Evolutionary conservation across 2,113 vertebrate species (phyloP), one percentile per base, ranked within the genome.

Genomic region (Neotoma lepida): DNA sequence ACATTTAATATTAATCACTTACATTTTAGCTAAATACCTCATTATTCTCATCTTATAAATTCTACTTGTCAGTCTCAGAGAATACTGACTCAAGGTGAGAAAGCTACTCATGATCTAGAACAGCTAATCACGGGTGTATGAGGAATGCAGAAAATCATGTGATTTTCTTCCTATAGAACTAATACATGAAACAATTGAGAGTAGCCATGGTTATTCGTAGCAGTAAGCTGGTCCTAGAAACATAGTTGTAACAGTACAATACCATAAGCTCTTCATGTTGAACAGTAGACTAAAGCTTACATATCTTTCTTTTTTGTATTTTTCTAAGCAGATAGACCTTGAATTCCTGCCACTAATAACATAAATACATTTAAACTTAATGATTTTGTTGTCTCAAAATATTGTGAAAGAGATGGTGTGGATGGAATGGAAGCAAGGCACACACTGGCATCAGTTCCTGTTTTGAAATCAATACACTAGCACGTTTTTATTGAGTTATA

Each of bases 391-490:
- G 5, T 74, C 68, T 93, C 15, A 90, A 92, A 90, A 78, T 68
- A 63, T 41, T 73, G 20, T 22, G 35, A 56, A 54, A 41, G 17
- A 28, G 15, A n/a, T 46, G 70, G 9, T 70, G 22, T 6, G 9
- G 64, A 64, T 81, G 30, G 92, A 91, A 90, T 64, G 35, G 71
- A 88, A 94, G 5, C 17, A 81, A 68, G 14, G 64, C 63, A 74
- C 54, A 93, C 9, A 41, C 7, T 71, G 24, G 0, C 30, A 86
- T 94, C 49, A 71, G 54, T 81, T 88, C 18, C 18, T 77, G 63
- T 93, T 95, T 58, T n/a, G 7, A 92, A 94, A 89, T 95, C 89
- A 81, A 89, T 95, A 74, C 71, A 92, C 77, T 93, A 84, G 66
- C 56, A 80, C 46, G 51, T 86, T 90, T 70, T 86, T 96, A 96